Percentiles rank a stretch among this genome's conserved stretches.
phyloP scores from a whole-genome alignment of 1,140 invertebrate species.

The Lasioglossum albipes region DNA sequence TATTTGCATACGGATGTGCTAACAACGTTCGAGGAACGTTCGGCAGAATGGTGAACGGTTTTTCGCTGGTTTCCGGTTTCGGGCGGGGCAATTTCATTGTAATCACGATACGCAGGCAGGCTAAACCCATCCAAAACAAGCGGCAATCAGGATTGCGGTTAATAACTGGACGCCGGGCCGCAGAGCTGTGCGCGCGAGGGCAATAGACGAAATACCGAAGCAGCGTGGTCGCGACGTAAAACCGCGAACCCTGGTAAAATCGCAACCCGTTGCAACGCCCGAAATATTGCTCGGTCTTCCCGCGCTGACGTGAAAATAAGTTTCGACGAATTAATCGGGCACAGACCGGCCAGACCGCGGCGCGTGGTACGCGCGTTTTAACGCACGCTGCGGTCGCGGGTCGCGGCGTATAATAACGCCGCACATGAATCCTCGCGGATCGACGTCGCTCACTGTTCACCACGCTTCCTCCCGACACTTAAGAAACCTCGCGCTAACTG shows the following conservation, averaged over 20 bases:
- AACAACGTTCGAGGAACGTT: neutral
- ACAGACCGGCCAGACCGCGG: neutral
- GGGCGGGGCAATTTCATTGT: conserved; percentile 41
- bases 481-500: neutral
- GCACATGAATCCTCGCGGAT: conserved; percentile 32
- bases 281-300: conserved; percentile 69
- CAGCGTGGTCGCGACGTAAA: conserved; percentile 64
- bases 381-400: neutral
- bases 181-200: conserved; percentile 48
- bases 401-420: conserved; percentile 15
- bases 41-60: neutral
- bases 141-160: conserved; percentile 71
- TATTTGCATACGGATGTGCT: no score
- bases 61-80: neutral
- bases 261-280: conserved; percentile 54
- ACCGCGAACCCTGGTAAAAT: conserved; percentile 68
- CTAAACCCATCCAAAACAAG: conserved; percentile 69
- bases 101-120: conserved; percentile 46
- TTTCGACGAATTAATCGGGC: conserved; percentile 66
- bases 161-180: conserved; percentile 66
- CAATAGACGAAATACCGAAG: conserved; percentile 66
- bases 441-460: conserved; percentile 2
- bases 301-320: conserved; percentile 69
- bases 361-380: conserved; percentile 4
- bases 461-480: neutral